Evolutionary conservation across 2,888 invertebrate species (phyloP).

Genomic region (Asteroscopus sphinx): DNA sequence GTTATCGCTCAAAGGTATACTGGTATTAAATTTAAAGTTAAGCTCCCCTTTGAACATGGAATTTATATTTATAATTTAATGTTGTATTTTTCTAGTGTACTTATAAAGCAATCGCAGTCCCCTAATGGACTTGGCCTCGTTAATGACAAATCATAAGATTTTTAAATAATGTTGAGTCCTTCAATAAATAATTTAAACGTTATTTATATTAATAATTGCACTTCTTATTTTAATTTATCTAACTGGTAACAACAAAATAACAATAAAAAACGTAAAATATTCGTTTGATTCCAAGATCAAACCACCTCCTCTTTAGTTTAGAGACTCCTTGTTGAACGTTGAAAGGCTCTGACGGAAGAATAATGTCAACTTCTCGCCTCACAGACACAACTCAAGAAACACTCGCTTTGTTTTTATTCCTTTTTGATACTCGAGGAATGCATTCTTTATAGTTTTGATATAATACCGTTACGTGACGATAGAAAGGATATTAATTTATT

Average conservation of each 20-base stretch:
- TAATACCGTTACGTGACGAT: constrained; percentile 60
- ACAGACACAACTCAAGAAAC: constrained; percentile 68
- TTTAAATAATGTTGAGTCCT: no score
- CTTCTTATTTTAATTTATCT: no score
- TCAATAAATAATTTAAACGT: no score
- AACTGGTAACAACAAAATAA: not conserved
- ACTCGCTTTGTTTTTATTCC: constrained; percentile 64
- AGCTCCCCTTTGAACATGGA: no score
- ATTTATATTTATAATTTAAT: no score
- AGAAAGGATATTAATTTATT: constrained; percentile 53
- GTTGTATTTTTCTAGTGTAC: no score
- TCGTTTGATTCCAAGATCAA: not conserved
- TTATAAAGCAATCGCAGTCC: no score
- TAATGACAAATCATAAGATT: no score
- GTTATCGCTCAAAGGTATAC: no score
- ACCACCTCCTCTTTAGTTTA: constrained; percentile 33
- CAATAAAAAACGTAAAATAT: not conserved
- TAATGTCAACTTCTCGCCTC: constrained; percentile 72
- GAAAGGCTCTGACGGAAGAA: constrained; percentile 64
- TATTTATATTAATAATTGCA: no score
- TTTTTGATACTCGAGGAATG: constrained; percentile 55
- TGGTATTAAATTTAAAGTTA: no score
- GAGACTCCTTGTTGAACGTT: constrained; percentile 36
- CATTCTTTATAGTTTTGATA: constrained; percentile 57
- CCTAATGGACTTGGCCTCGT: no score